Evolutionary conservation across 2,113 vertebrate species (phyloP).

Genomic region (Cyanoderma ruficeps): DNA sequence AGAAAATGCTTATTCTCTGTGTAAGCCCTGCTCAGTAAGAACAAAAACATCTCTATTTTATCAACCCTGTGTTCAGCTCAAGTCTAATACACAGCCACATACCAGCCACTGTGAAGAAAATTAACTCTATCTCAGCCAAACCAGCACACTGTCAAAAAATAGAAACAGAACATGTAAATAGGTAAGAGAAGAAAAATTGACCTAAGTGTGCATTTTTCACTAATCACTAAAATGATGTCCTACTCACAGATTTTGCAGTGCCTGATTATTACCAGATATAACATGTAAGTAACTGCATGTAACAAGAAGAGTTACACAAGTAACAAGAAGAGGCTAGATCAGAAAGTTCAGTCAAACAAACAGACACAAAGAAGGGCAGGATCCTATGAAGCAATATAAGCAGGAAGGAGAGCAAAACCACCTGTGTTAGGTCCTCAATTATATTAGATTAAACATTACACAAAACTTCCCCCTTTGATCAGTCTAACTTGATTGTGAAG

Average conservation of each 20-base stretch:
- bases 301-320: no score
- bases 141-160: not conserved
- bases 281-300: not conserved
- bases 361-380: not conserved
- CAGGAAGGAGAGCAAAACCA: not conserved
- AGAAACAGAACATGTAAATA: fast-evolving
- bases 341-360: not conserved
- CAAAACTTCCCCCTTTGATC: slow-evolving; percentile 47
- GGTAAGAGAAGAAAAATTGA: not conserved
- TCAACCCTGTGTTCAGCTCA: not conserved
- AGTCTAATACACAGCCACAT: not conserved
- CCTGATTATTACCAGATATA: not conserved
- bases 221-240: not conserved
- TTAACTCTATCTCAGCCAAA: not conserved
- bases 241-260: not conserved
- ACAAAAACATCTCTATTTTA: not conserved
- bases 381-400: not conserved
- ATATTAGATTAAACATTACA: slow-evolving; percentile 27
- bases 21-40: not conserved
- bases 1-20: not conserved
- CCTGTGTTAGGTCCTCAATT: slow-evolving; percentile 3
- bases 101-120: not conserved
- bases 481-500: slow-evolving; percentile 33
- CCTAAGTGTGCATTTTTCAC: not conserved
- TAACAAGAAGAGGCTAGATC: not conserved